phyloP scores from a whole-genome alignment of 1,140 invertebrate species.

The Elysia chlorotica region DNA sequence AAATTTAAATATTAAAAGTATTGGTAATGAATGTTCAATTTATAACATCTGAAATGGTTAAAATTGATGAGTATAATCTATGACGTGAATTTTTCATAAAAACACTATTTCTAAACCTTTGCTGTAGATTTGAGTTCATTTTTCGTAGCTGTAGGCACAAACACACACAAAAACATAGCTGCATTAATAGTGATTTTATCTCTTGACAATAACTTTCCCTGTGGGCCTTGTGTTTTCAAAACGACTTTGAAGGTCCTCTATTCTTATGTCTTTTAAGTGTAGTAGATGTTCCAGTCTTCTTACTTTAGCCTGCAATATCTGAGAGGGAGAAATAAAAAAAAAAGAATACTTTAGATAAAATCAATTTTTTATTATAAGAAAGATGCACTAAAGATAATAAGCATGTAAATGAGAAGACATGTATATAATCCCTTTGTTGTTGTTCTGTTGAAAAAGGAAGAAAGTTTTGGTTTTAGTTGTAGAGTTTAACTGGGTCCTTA shows the following conservation, averaged over 20 bases:
- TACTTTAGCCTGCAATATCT: slow-evolving; percentile 59
- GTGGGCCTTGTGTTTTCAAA: slow-evolving; percentile 32
- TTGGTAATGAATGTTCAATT: too few relatives aligned
- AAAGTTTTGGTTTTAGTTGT: not conserved
- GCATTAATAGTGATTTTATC: too few relatives aligned
- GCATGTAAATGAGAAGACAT: not conserved
- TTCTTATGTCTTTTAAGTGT: slow-evolving; percentile 56
- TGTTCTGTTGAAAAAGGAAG: not conserved
- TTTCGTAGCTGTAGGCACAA: too few relatives aligned
- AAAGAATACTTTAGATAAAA: not conserved
- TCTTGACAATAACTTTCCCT: too few relatives aligned
- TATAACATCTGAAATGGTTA: too few relatives aligned
- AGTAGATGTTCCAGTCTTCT: slow-evolving; percentile 54
- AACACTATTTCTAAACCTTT: too few relatives aligned
- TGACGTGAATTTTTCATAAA: too few relatives aligned
- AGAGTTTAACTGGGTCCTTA: too few relatives aligned
- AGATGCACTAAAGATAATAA: not conserved
- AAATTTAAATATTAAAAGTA: too few relatives aligned
- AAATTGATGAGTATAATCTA: too few relatives aligned
- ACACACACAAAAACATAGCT: too few relatives aligned
- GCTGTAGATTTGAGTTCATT: too few relatives aligned
- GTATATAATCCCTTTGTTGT: not conserved
- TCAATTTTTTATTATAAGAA: not conserved
- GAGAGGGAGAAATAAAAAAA: slow-evolving; percentile 8
- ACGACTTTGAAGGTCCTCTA: slow-evolving; percentile 48